Conservation (phyloP, 2,797 vertebrate genomes). For the Cyclura pinguis region DNA sequence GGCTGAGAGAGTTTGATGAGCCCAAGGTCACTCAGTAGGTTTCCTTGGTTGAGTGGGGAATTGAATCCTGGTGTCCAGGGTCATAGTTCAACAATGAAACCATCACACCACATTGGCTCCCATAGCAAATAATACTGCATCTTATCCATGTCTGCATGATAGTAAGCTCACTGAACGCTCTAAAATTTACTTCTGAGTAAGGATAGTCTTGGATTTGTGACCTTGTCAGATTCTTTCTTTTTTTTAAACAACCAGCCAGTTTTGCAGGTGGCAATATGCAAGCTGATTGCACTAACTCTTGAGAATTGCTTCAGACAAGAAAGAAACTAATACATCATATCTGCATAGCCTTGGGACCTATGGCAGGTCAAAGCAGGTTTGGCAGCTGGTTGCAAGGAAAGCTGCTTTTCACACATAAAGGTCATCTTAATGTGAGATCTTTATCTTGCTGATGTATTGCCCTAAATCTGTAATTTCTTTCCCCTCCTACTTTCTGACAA, state of each 20-base stretch:
- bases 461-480: slow-evolving; percentile 56
- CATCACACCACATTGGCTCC: no score
- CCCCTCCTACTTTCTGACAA: slow-evolving; percentile 45
- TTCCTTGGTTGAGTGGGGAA: no score
- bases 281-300: slow-evolving; percentile 36
- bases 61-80: no score
- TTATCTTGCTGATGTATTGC: slow-evolving; percentile 66
- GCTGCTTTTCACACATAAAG: slow-evolving; percentile 70
- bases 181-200: background rate
- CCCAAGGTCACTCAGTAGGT: no score
- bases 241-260: slow-evolving; percentile 17
- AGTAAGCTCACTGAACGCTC: background rate
- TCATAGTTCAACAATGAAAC: no score
- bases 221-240: slow-evolving; percentile 2
- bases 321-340: slow-evolving; percentile 52
- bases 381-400: slow-evolving; percentile 71
- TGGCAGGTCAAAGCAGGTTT: slow-evolving; percentile 67
- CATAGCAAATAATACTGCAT: background rate
- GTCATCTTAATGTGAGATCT: slow-evolving; percentile 69
- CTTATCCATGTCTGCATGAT: background rate
- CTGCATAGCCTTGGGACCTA: slow-evolving; percentile 64
- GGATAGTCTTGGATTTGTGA: slow-evolving; percentile 1
- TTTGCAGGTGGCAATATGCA: slow-evolving; percentile 39
- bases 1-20: no score
- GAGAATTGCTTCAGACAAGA: slow-evolving; percentile 58